Base-by-base conservation (phyloP, 2,113 vertebrate genomes). In the Axis porcinus region DNA sequence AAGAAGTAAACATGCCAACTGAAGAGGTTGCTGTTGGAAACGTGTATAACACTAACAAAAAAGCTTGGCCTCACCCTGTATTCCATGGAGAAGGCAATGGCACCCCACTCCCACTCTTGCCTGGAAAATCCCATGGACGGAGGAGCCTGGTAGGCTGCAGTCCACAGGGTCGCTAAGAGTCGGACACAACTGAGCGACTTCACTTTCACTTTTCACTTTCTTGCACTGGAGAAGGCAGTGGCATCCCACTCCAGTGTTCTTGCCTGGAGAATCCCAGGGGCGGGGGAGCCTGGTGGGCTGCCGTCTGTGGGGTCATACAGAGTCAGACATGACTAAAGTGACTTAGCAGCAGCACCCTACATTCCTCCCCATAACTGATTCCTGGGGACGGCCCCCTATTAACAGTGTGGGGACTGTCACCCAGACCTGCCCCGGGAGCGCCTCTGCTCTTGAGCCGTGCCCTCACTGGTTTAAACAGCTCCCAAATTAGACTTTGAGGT, bases 61-160 rank as follows among this genome's bases (percentile, higher is more conserved):
- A n/a, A 14, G 58, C 83, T 74, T 25, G 54, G 8, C 55, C n/a
- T 45, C 27, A 16, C 2, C 1, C 40, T 28, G 0, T 6, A 0
- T 16, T 40, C 11, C 17, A 36, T 5, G n/a, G 64, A 36, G 7
- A 70, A 70, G n/a, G 19, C n/a, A 36, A 21, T 21, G 33, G 17
- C 17, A 70, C 0, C n/a, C 33, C n/a, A 36, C n/a, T 70, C 64
- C n/a, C 5, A 11, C 17, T 70, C n/a, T 36, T 36, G n/a, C 19
- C 64, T 70, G 64, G n/a, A 70, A 21, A 70, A 70, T 70, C n/a
- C n/a, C n/a, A 21, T 36, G 64, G 64, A 70, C 2, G 1, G 64
- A 36, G n/a, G 64, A 70, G 17, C n/a, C n/a, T 36, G n/a, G 64
- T 70, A 9, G 64, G n/a, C n/a, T 70, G 17, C 4, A 70, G 33